Percentiles rank a stretch among this genome's conserved stretches.
phyloP scores from a whole-genome alignment of 2,113 vertebrate genomes.

The Caranx melampygus region DNA sequence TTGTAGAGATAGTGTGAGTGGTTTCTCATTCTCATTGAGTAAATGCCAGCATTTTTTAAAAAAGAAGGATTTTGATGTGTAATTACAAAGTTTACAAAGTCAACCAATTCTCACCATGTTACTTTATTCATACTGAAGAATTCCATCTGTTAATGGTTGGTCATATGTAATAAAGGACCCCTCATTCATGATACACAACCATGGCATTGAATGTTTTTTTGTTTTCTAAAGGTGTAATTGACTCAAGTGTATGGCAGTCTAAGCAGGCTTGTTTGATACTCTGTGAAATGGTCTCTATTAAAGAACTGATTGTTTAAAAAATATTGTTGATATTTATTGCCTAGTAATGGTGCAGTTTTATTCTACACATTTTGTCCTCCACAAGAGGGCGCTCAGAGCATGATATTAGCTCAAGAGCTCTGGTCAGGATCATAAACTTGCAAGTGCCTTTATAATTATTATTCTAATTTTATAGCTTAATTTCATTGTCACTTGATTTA shows the following conservation, averaged over 20 bases:
- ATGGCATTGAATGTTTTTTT: constrained; percentile 18
- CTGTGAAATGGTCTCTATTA: constrained; percentile 75
- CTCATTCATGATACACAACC: constrained; percentile 35
- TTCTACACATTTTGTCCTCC: neutral
- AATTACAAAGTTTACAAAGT: constrained; percentile 10
- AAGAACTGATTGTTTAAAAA: constrained; percentile 68
- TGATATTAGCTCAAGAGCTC: neutral
- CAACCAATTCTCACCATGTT: constrained; percentile 30
- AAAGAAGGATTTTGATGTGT: constrained; percentile 18
- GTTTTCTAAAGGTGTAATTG: neutral
- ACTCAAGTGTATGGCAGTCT: constrained; percentile 30
- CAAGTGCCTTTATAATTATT: too few species aligned
- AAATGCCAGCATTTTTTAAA: constrained; percentile 25
- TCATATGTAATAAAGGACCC: constrained; percentile 24
- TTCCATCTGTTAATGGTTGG: constrained; percentile 49
- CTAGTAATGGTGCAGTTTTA: too few species aligned
- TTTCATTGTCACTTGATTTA: neutral
- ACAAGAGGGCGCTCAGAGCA: constrained; percentile 26
- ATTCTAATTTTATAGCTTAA: neutral
- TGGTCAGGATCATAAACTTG: neutral
- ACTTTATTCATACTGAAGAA: constrained; percentile 55
- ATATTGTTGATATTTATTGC: neutral
- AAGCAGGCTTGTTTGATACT: constrained; percentile 69
- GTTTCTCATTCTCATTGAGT: constrained; percentile 55
- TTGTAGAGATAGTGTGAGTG: constrained; percentile 64